phyloP scores from a whole-genome alignment of 1,140 invertebrate genomes.

The Lasioglossum baleicum region DNA sequence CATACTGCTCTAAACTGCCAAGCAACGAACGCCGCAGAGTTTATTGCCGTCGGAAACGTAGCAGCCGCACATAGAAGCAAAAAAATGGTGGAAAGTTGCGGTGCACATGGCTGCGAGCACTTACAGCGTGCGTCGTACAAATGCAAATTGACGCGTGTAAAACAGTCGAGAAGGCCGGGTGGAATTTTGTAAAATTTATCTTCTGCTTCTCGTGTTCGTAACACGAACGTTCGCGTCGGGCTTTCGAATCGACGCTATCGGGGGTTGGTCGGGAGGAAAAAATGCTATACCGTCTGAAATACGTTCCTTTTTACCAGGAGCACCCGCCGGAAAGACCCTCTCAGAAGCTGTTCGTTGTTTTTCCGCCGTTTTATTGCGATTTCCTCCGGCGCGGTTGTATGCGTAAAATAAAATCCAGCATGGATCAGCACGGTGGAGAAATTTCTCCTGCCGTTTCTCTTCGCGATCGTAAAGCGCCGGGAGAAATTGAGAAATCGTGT shows the following conservation, averaged over 20 bases:
- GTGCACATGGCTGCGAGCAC: not conserved
- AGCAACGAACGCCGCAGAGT: not conserved
- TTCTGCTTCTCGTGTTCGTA: no score
- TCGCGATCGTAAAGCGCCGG: constrained; percentile 11
- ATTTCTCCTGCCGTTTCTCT: not conserved
- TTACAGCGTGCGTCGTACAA: not conserved
- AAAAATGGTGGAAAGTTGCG: not conserved
- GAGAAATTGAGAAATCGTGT: not conserved
- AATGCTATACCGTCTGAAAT: no score
- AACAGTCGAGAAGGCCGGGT: not conserved
- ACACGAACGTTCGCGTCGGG: no score
- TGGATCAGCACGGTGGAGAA: constrained; percentile 11
- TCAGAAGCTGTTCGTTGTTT: constrained; percentile 2
- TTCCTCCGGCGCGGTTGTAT: not conserved
- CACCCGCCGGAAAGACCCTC: no score
- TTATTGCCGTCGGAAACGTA: not conserved
- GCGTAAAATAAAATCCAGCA: constrained; percentile 24
- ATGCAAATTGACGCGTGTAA: not conserved
- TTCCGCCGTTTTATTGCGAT: not conserved
- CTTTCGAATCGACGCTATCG: not conserved
- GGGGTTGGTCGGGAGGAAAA: not conserved
- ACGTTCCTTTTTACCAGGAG: no score
- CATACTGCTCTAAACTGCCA: not conserved
- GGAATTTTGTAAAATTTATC: not conserved
- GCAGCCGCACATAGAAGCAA: not conserved